Conservation (phyloP, 2,113 vertebrate genomes). For the Semnornis frantzii region DNA sequence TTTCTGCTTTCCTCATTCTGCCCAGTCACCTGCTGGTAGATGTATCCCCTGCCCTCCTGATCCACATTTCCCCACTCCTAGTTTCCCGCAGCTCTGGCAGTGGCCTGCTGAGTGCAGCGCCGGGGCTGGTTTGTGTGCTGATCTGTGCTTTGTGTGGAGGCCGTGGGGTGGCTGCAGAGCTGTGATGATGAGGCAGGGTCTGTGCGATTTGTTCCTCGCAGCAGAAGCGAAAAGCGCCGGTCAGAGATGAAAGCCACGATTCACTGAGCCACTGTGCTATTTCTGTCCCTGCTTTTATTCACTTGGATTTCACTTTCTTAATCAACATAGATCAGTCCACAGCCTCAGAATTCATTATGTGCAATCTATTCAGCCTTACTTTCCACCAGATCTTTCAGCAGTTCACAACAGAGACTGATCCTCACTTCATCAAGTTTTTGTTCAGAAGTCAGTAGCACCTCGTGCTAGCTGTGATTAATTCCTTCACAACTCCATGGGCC, state of each 20-base stretch:
- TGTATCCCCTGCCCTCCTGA: not conserved
- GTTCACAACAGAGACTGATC: not conserved
- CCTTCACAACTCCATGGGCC: not conserved
- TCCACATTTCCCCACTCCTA: not conserved
- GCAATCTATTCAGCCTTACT: not conserved
- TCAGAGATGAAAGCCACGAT: not conserved
- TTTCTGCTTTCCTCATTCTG: not conserved
- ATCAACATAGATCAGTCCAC: not conserved
- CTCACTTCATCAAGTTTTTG: not conserved
- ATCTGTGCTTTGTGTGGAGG: rapidly evolving
- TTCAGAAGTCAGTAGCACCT: slow-evolving; percentile 8
- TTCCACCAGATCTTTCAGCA: not conserved
- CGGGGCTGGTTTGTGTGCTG: not conserved
- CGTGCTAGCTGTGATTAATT: slow-evolving; percentile 13
- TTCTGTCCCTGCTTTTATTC: not conserved
- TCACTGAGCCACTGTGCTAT: not conserved
- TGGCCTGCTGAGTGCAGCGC: not conserved
- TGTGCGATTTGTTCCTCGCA: rapidly evolving
- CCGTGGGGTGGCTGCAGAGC: rapidly evolving
- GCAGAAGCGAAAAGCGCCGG: not conserved
- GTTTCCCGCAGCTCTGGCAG: not conserved
- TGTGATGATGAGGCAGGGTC: not conserved
- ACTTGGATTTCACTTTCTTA: slow-evolving; percentile 32
- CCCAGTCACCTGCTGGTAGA: not conserved
- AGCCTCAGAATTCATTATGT: not conserved